Conservation (phyloP, 1,140 invertebrate species). For the Procambarus virginalis region DNA sequence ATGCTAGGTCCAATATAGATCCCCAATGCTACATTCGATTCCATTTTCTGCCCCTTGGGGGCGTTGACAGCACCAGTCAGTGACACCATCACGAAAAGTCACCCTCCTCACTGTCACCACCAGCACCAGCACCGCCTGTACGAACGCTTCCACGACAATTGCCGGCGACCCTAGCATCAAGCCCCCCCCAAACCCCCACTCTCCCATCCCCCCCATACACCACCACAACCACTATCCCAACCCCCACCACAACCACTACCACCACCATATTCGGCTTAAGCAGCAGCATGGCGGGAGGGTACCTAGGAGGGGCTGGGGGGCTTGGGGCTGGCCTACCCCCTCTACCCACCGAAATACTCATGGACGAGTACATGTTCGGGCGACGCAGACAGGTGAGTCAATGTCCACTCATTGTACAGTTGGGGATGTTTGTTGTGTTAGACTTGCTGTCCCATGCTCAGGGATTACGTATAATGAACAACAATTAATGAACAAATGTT, state of each 20-base stretch:
- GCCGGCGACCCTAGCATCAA: not conserved
- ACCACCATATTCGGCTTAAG: constrained; percentile 16
- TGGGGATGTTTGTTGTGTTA: not conserved
- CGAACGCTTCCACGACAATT: not conserved
- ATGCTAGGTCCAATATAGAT: too few relatives aligned
- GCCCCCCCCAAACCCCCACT: not conserved
- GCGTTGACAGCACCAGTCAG: too few relatives aligned
- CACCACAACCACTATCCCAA: not conserved
- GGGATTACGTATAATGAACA: too few relatives aligned
- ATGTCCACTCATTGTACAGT: not conserved
- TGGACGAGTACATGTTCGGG: constrained; percentile 93
- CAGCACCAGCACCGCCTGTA: too few relatives aligned
- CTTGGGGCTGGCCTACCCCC: constrained; percentile 86
- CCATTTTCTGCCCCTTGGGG: too few relatives aligned
- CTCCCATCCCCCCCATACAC: not conserved
- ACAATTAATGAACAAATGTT: too few relatives aligned
- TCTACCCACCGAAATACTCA: constrained; percentile 85
- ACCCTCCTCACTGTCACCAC: too few relatives aligned
- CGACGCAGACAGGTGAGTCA: constrained; percentile 83
- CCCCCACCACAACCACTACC: not conserved
- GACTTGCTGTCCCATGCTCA: too few relatives aligned
- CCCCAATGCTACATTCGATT: too few relatives aligned
- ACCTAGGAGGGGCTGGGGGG: constrained; percentile 59
- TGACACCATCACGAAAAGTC: too few relatives aligned
- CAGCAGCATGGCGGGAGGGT: constrained; percentile 66